Percentiles rank a stretch among this genome's conserved stretches.
Evolutionary conservation across 2,888 invertebrate genomes (phyloP).

Genomic region (Pyralis farinalis): DNA sequence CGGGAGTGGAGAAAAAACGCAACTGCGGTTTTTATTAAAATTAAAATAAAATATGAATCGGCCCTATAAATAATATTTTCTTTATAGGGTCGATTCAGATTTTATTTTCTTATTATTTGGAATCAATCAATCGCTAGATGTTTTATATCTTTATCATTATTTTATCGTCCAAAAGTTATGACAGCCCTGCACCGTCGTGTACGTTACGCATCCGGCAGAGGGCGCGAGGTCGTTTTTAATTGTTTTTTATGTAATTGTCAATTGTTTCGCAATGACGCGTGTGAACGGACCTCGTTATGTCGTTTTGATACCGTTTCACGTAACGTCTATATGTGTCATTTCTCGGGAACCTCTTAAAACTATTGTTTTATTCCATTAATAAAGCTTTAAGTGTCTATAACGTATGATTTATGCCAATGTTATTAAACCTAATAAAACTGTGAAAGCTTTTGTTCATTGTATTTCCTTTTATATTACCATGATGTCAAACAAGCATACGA

Average conservation of each 20-base stretch:
- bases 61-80: too few relatives aligned
- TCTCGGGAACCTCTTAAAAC: constrained; percentile 11
- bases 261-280: constrained; percentile 57
- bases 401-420: background rate
- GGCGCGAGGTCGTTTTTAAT: constrained; percentile 68
- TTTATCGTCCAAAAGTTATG: too few relatives aligned
- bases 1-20: too few relatives aligned
- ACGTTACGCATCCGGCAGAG: constrained; percentile 50
- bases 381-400: background rate
- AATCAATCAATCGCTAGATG: too few relatives aligned
- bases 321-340: constrained; percentile 11
- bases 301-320: constrained; percentile 26
- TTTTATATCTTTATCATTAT: too few relatives aligned
- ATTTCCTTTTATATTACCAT: too few relatives aligned
- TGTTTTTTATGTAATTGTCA: constrained; percentile 70
- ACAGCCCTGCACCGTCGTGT: constrained; percentile 17
- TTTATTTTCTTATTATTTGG: too few relatives aligned
- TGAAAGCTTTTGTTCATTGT: too few relatives aligned
- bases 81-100: too few relatives aligned
- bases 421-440: background rate
- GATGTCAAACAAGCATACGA: too few relatives aligned
- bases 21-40: too few relatives aligned
- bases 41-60: too few relatives aligned
- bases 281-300: constrained; percentile 57
- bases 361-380: background rate